Base-by-base conservation (phyloP, 2,888 invertebrate species). In the Nemurella pictetii region DNA sequence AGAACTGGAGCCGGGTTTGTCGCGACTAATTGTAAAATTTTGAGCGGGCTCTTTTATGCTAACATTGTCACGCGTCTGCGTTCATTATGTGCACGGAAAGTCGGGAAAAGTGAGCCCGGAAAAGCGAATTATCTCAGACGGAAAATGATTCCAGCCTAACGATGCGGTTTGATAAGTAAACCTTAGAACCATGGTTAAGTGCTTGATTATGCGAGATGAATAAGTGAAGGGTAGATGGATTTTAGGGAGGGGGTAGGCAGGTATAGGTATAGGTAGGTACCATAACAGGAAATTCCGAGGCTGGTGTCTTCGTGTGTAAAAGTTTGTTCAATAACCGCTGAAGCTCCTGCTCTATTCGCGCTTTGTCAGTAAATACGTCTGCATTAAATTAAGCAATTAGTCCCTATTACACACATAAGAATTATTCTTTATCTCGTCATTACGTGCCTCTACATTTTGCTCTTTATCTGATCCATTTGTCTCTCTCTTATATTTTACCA, bases 41-140 rank as follows among this genome's bases (percentile, higher is more conserved):
- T 15, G 3, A 30, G 78, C 78, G 30, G 20, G 28, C 78, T 78
- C 78, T 78, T 77, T 78, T 78, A 30, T 78, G n/a, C 26, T 75
- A 75, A 75, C 27, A 75, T 75, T 75, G 75, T 75, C 75, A 75
- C 75, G 75, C 75, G 75, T 75, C 28, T 12, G 26, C 28, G 1
- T 75, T 15, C 75, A 75, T 75, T 75, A 75, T 27, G 28, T 28
- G 75, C 75, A 5, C 75, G 75, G 75, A 4, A 75, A 75, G 27
- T 75, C 4, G 75, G 26, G 28, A 75, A 75, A 28, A 75, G 75
- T 25, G 75, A n/a, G 27, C 55, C 5, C 1, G 55, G 12, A 55
- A 55, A 55, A 55, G 55, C 55, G 55, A 55, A 55, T 55, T 20
- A 55, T 12, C 55, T 55, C 55, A 55, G 55, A 55, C 55, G 55